Evolutionary conservation across 2,797 vertebrate species (phyloP).

Genomic region (Bryconaethiops microstoma): DNA sequence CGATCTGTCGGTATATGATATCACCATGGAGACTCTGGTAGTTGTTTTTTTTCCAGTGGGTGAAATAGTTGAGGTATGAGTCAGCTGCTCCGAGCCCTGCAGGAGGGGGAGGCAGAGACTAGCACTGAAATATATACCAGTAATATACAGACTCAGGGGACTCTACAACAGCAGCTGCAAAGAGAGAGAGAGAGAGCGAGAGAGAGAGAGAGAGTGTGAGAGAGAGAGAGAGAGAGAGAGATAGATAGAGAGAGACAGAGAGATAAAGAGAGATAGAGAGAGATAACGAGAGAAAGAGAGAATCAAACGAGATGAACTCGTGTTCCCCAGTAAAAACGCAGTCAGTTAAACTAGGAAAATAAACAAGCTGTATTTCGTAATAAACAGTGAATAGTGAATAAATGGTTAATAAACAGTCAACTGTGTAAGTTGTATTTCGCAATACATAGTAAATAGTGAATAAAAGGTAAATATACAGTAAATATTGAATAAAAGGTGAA

Average conservation of each 20-base stretch:
- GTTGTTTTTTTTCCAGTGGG: not conserved
- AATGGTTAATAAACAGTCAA: no score
- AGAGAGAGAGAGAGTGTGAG: not conserved
- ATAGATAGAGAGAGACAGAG: no score
- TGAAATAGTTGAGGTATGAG: conserved; percentile 20
- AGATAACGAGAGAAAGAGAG: not conserved
- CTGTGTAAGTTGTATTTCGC: no score
- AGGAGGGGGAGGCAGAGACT: not conserved
- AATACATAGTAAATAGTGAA: no score
- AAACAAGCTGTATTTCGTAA: not conserved
- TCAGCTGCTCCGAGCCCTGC: conserved; percentile 17
- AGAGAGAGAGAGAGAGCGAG: conserved; percentile 6
- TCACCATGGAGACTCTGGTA: not conserved
- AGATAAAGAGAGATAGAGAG: not conserved
- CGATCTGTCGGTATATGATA: no score
- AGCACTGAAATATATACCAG: not conserved
- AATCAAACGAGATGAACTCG: not conserved
- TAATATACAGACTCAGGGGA: not conserved
- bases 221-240: no score
- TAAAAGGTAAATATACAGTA: no score
- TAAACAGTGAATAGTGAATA: no score
- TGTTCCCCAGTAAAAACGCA: no score
- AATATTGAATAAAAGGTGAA: no score
- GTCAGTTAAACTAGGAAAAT: not conserved
- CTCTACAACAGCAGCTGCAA: not conserved